Evolutionary conservation across 2,797 vertebrate genomes (phyloP).

Genomic region (Tapera naevia): DNA sequence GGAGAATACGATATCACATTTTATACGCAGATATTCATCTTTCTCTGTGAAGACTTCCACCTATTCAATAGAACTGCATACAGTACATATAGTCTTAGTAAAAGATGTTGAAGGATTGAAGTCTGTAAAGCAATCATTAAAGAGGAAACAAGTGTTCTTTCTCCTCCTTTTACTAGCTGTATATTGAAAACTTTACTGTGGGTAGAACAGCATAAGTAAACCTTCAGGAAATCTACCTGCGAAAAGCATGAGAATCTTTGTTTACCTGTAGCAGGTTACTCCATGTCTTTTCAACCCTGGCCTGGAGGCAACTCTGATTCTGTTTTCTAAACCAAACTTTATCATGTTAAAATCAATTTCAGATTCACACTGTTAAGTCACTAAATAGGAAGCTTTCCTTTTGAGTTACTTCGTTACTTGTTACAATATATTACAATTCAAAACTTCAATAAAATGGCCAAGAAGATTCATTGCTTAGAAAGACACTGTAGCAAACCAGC

Average conservation of each 20-base stretch:
- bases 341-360: neutral
- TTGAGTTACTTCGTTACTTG: neutral
- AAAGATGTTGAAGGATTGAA: neutral
- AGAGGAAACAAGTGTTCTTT: neutral
- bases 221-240: neutral
- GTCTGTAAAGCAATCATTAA: neutral
- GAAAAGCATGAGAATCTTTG: neutral
- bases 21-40: neutral
- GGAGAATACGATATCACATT: neutral
- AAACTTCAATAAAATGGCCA: neutral
- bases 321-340: neutral
- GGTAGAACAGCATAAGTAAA: neutral
- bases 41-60: neutral
- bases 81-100: neutral
- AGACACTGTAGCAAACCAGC: neutral
- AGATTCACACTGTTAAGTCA: neutral
- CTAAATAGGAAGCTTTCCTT: neutral
- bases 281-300: neutral
- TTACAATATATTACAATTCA: neutral
- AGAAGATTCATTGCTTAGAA: neutral
- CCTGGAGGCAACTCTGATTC: neutral
- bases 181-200: neutral
- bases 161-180: neutral
- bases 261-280: neutral
- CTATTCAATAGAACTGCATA: neutral